Conservation (phyloP, 2,113 vertebrate species). For the Amblyopsis rosae region DNA sequence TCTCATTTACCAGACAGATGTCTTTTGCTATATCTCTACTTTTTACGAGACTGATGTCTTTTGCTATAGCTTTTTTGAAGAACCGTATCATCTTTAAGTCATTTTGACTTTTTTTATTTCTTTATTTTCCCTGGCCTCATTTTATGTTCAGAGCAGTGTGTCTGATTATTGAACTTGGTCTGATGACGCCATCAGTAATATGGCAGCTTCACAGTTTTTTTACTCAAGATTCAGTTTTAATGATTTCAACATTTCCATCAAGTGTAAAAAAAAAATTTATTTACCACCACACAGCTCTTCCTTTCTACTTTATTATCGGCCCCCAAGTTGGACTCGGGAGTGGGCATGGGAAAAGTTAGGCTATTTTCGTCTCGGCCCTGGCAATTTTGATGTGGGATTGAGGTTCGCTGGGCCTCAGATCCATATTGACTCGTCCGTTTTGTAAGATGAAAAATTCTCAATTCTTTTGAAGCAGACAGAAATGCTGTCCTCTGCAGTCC, state of each 20-base stretch:
- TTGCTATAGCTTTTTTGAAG: conserved; percentile 32
- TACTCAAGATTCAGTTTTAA: conserved; percentile 33
- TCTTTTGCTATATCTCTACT: too few species aligned
- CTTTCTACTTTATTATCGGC: conserved; percentile 61
- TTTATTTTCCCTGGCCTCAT: conserved; percentile 12
- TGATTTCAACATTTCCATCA: conserved; percentile 44
- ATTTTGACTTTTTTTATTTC: conserved; percentile 33
- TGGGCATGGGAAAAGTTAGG: conserved; percentile 55
- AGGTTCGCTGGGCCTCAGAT: conserved; percentile 66
- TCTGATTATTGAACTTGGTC: conserved; percentile 38
- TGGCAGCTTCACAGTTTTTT: conserved; percentile 50
- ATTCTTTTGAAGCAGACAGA: conserved; percentile 73
- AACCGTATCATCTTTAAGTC: conserved; percentile 32
- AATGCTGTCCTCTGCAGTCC: conserved; percentile 76
- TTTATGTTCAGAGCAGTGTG: conserved; percentile 41
- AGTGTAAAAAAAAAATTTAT: conserved; percentile 40
- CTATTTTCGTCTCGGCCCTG: conserved; percentile 38
- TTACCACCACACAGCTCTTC: conserved; percentile 6
- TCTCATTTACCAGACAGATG: too few species aligned
- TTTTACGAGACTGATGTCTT: too few species aligned
- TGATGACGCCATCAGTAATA: conserved; percentile 52
- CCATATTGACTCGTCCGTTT: conserved; percentile 70
- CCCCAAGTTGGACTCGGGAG: conserved; percentile 60
- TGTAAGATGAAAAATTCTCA: conserved; percentile 69
- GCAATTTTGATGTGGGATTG: conserved; percentile 53